These are phyloP conservation scores for Sebastiscus albofasciatus DNA, from an alignment of 2,797 vertebrate genomes.

Conservation along the genomic window DNA sequence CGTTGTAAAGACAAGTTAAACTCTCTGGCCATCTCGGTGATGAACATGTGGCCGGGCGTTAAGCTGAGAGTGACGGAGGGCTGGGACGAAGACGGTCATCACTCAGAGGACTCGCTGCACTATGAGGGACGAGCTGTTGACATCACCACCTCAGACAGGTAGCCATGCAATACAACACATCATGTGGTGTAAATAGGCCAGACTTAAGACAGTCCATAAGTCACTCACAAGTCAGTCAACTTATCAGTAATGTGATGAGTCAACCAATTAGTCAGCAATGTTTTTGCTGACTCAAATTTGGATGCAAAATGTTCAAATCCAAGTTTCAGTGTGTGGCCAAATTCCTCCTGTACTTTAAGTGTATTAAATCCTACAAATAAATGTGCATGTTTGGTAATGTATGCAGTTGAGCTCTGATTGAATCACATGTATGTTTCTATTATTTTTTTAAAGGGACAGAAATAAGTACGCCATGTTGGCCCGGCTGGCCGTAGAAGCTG, in stretches of 20 bases:
- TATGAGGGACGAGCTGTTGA: constrained; percentile 96
- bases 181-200: background rate
- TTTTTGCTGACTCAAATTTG: background rate
- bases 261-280: background rate
- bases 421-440: background rate
- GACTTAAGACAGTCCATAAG: background rate
- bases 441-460: constrained; percentile 67
- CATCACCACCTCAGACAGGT: constrained; percentile 96
- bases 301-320: background rate
- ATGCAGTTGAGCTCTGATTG: background rate
- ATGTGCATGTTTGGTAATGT: background rate
- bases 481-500: constrained; percentile 95
- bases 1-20: constrained; percentile 98
- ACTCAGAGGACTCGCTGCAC: constrained; percentile 96
- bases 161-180: background rate
- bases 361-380: background rate
- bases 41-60: constrained; percentile 98
- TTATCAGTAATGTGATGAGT: constrained; percentile 19
- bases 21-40: constrained; percentile 97
- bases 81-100: constrained; percentile 98
- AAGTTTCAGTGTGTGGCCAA: background rate
- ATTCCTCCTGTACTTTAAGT: background rate
- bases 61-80: constrained; percentile 98
- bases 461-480: constrained; percentile 98
- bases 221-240: background rate